Evolutionary conservation across 2,113 vertebrate genomes (phyloP).

Genomic region (Bambusicola thoracicus): DNA sequence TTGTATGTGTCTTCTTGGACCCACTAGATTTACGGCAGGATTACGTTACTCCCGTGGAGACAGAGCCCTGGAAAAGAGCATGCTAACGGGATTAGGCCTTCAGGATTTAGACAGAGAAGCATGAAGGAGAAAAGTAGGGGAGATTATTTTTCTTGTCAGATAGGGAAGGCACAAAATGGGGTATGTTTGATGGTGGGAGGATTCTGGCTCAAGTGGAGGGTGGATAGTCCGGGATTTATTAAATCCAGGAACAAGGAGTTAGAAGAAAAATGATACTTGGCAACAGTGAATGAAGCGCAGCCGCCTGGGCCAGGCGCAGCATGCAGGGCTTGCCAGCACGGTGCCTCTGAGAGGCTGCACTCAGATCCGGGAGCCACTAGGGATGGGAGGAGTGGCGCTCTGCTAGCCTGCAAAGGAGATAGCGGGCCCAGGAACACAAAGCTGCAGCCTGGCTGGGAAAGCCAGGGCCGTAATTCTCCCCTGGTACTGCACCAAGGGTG

Average conservation of each 20-base stretch:
- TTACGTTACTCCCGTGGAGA: conserved; percentile 78
- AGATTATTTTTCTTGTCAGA: conserved; percentile 64
- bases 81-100: conserved; percentile 83
- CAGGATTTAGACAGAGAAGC: conserved; percentile 78
- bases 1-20: conserved; percentile 57
- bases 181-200: conserved; percentile 28
- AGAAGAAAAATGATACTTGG: conserved; percentile 56
- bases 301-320: not conserved
- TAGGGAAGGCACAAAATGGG: conserved; percentile 46
- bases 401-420: conserved; percentile 35
- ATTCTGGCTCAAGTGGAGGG: conserved; percentile 18
- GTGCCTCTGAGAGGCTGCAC: conserved; percentile 42
- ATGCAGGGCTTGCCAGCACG: not conserved
- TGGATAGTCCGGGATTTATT: conserved; percentile 57
- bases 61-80: conserved; percentile 76
- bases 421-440: conserved; percentile 14
- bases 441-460: conserved; percentile 20
- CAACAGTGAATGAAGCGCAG: conserved; percentile 6
- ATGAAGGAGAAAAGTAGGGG: conserved; percentile 71
- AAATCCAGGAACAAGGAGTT: conserved; percentile 60
- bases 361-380: conserved; percentile 26
- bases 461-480: conserved; percentile 19
- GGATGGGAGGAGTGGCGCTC: not conserved
- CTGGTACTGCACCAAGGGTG: conserved; percentile 37
- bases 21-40: conserved; percentile 75